Evolutionary conservation across 2,888 invertebrate species (phyloP), one percentile per base, ranked within the genome.

Genomic region (Drosophila nr. perissopoda): DNA sequence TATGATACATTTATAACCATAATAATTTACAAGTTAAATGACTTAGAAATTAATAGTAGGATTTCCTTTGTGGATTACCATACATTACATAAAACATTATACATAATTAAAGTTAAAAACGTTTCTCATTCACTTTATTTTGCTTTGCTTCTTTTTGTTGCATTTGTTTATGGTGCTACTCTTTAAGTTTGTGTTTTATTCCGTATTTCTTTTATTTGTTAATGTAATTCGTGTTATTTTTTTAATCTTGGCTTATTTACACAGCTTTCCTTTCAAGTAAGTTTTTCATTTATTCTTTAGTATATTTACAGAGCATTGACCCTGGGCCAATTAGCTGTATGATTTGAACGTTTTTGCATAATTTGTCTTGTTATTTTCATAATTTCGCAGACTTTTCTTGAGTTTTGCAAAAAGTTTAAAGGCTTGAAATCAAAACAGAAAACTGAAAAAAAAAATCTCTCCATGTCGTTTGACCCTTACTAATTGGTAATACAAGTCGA

Each of bases 21-120:
- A 89, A 89, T 85, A 85, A 85, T 85, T 85, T 85, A 85, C 85
- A 85, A 87, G 89, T 85, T 85, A 82, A 85, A 87, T 89, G 87
- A 87, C 89, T 85, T 89, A 85, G 89, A 89, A 89, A 89, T 85
- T 85, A 85, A 87, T 89, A 89, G 89, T 85, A 73, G 89, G 82
- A 89, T 74, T 80, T 87, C 72, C 80, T 80, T 53, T 64, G 66
- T 67, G 75, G 80, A 77, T 76, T 73, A 83, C 89, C 89, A 87
- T 87, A 84, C 82, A 75, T 80, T 83, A 84, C 88, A 83, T 87
- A 89, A 85, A 88, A 86, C 82, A 81, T 85, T 84, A 83, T 68
- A 69, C 68, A 68, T 87, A 89, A 85, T 87, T 89, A 80, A 89
- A 82, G 75, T 89, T 89, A 84, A 87, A 89, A 85, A 87, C 85